phyloP scores from a whole-genome alignment of 2,888 invertebrate species.

The Oeneis ivallda region DNA sequence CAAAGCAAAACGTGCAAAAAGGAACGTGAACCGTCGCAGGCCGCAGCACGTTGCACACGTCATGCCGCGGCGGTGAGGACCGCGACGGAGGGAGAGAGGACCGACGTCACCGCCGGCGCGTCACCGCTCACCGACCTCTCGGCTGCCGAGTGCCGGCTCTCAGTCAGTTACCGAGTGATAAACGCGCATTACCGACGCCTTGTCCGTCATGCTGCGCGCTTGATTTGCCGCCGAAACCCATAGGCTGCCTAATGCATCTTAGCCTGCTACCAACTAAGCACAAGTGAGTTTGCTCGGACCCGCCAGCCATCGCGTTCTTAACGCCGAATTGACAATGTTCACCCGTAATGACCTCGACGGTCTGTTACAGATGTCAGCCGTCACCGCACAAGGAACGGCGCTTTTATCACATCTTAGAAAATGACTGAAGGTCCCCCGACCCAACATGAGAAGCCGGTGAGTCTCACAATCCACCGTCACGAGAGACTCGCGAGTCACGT shows the following conservation, averaged over 20 bases:
- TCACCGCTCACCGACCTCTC: constrained; percentile 27
- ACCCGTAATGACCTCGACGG: constrained; percentile 65
- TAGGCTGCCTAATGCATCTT: constrained; percentile 71
- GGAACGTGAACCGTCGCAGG: constrained; percentile 27
- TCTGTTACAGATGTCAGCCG: constrained; percentile 77
- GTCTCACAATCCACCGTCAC: constrained; percentile 45
- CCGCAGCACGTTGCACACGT: constrained; percentile 26
- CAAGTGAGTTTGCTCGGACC: constrained; percentile 60
- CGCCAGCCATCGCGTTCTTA: neutral
- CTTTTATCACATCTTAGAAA: constrained; percentile 79
- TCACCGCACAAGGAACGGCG: constrained; percentile 76
- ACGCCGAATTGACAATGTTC: constrained; percentile 7
- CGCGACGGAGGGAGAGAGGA: constrained; percentile 35
- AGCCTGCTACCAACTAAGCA: constrained; percentile 58
- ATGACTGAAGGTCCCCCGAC: constrained; percentile 74
- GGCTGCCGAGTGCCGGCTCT: constrained; percentile 13
- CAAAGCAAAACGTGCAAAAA: constrained; percentile 15
- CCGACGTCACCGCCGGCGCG: constrained; percentile 35
- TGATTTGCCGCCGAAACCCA: constrained; percentile 59
- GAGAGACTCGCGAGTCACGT: constrained; percentile 29
- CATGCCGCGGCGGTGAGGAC: constrained; percentile 21
- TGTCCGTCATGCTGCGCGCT: constrained; percentile 65
- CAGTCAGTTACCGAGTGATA: constrained; percentile 61
- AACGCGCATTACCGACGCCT: constrained; percentile 65
- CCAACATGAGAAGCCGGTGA: constrained; percentile 76